These are phyloP conservation scores for Lasioglossum leucozonium DNA, from an alignment of 2,888 invertebrate genomes.

Conservation along the genomic window DNA sequence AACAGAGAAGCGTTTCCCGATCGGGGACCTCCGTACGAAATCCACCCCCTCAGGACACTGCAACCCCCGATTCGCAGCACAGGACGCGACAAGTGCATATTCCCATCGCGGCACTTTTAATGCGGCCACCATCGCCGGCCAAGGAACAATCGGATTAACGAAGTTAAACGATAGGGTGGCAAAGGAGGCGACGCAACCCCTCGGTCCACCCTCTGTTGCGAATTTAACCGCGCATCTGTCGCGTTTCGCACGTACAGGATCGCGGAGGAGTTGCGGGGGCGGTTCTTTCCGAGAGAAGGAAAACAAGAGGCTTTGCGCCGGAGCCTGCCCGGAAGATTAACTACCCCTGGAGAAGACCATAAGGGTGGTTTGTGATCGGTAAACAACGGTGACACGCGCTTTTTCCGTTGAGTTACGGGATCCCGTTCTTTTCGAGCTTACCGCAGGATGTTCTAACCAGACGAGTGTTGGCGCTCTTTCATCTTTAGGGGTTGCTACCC, in stretches of 20 bases:
- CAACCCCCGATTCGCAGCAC: slow-evolving; percentile 43
- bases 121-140: slow-evolving; percentile 59
- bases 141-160: slow-evolving; percentile 81
- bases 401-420: slow-evolving; percentile 18
- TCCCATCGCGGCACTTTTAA: slow-evolving; percentile 74
- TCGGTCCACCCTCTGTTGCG: slow-evolving; percentile 9
- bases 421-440: not conserved
- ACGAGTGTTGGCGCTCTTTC: not conserved
- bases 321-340: slow-evolving; percentile 54
- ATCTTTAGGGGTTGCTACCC: not conserved
- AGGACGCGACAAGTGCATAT: slow-evolving; percentile 75
- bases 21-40: not conserved
- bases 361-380: slow-evolving; percentile 42
- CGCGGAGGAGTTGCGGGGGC: slow-evolving; percentile 64
- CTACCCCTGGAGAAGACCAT: slow-evolving; percentile 5
- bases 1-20: slow-evolving; percentile 30
- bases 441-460: not conserved
- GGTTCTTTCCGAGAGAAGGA: slow-evolving; percentile 42
- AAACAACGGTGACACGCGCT: slow-evolving; percentile 25
- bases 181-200: slow-evolving; percentile 17
- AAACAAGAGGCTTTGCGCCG: slow-evolving; percentile 38
- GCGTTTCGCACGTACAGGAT: slow-evolving; percentile 73
- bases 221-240: slow-evolving; percentile 72
- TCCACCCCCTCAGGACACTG: slow-evolving; percentile 18
- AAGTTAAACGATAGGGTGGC: slow-evolving; percentile 74